phyloP scores from a whole-genome alignment of 2,113 vertebrate species.

The Pelecanoides urinatrix region DNA sequence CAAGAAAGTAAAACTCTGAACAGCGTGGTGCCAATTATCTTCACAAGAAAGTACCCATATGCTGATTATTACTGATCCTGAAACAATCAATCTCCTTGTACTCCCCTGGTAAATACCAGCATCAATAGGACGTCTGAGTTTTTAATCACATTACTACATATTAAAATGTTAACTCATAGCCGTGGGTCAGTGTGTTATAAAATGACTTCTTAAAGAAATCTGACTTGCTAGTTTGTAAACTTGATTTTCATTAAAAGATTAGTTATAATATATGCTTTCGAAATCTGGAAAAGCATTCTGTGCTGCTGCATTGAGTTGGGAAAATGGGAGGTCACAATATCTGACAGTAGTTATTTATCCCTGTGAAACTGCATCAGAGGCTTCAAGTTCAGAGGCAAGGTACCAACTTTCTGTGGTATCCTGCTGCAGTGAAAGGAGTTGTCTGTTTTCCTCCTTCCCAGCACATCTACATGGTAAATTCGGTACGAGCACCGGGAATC shows the following conservation, averaged over 20 bases:
- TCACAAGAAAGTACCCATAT: constrained; percentile 11
- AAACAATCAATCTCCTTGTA: constrained; percentile 52
- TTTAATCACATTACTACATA: constrained; percentile 43
- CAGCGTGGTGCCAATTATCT: constrained; percentile 48
- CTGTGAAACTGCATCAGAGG: not conserved
- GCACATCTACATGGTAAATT: not conserved
- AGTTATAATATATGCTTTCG: not conserved
- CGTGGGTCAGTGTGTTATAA: constrained; percentile 1
- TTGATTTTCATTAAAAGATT: not conserved
- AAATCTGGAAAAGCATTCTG: not conserved
- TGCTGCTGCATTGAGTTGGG: not conserved
- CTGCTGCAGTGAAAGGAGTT: not conserved
- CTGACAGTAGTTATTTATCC: not conserved
- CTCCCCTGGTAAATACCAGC: constrained; percentile 49
- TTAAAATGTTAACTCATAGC: constrained; percentile 48
- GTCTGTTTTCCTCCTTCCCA: not conserved
- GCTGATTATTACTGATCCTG: constrained; percentile 44
- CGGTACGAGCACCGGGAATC: not conserved
- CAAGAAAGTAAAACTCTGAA: constrained; percentile 35
- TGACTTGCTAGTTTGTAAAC: not conserved
- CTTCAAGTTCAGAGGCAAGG: not conserved
- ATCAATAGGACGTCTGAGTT: constrained; percentile 22
- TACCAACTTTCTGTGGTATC: not conserved
- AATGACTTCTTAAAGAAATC: not conserved
- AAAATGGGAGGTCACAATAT: not conserved